Conservation (phyloP, 1,140 invertebrate species). For the Lucilia sericata region DNA sequence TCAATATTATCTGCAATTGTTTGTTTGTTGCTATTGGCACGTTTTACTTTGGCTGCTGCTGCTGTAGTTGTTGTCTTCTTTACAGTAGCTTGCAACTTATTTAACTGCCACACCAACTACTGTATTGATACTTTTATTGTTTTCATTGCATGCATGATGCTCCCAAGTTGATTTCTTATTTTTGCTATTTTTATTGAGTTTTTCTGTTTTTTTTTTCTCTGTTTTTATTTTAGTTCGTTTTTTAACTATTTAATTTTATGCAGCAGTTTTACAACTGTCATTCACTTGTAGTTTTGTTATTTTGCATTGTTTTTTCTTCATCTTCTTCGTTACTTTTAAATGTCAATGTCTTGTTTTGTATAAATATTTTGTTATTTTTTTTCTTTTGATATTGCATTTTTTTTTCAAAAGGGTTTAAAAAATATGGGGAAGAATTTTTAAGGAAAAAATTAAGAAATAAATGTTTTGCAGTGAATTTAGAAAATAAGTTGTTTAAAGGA, state of each 20-base stretch:
- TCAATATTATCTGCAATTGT: neutral
- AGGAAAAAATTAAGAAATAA: no score
- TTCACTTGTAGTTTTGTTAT: constrained; percentile 28
- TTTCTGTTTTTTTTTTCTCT: neutral
- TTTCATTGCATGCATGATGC: neutral
- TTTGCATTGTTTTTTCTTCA: neutral
- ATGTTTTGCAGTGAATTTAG: no score
- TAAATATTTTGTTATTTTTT: constrained; percentile 29
- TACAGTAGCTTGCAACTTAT: constrained; percentile 13
- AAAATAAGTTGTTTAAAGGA: no score
- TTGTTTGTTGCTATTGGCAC: constrained; percentile 29
- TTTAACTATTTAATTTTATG: constrained; percentile 41
- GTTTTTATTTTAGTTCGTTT: neutral
- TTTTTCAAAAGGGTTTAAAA: neutral
- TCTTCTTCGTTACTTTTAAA: constrained; percentile 15
- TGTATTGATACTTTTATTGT: constrained; percentile 44
- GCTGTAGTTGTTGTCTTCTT: neutral
- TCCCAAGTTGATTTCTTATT: constrained; percentile 23
- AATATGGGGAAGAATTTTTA: no score
- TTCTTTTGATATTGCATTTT: neutral
- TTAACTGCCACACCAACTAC: constrained; percentile 35
- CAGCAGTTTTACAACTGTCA: constrained; percentile 42
- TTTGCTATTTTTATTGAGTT: neutral
- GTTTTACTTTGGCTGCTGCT: neutral
- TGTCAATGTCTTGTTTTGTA: constrained; percentile 42